These are phyloP conservation scores for Trichogramma pretiosum DNA, from an alignment of 1,140 invertebrate genomes.

Conservation along the genomic window DNA sequence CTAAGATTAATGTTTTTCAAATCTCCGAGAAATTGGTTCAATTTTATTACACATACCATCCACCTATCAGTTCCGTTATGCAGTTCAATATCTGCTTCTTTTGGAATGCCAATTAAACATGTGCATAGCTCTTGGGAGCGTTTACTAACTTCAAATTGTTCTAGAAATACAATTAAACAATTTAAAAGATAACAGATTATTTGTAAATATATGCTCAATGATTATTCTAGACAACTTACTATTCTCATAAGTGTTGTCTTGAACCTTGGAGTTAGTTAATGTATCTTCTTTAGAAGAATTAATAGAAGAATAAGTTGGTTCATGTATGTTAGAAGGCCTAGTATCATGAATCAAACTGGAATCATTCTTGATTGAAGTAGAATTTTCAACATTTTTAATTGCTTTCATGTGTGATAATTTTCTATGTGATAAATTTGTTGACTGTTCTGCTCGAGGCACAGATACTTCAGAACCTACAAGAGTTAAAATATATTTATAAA, in stretches of 20 bases:
- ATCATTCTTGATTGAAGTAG: constrained; percentile 4
- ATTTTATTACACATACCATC: constrained; percentile 29
- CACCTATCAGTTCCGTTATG: constrained; percentile 35
- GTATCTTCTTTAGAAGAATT: constrained; percentile 5
- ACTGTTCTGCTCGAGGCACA: constrained; percentile 11
- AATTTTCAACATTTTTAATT: constrained; percentile 7
- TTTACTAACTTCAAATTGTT: constrained; percentile 25
- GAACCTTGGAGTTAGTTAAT: too few relatives aligned
- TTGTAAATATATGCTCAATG: neutral
- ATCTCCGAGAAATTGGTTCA: constrained; percentile 31
- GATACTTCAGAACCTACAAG: constrained; percentile 6
- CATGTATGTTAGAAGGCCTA: constrained; percentile 1
- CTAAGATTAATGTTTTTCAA: constrained; percentile 29
- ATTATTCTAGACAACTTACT: neutral
- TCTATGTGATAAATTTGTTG: neutral
- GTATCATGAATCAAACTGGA: constrained; percentile 14
- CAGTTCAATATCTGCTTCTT: constrained; percentile 31
- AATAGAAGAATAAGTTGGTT: neutral
- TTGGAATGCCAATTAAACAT: constrained; percentile 31
- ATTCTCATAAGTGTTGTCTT: constrained; percentile 12
- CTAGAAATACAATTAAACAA: constrained; percentile 16
- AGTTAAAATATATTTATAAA: neutral
- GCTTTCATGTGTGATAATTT: constrained; percentile 6
- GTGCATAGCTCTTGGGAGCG: constrained; percentile 31
- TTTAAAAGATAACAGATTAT: neutral